Base-by-base conservation (phyloP, 2,888 invertebrate genomes). In the Cepaea hortensis region DNA sequence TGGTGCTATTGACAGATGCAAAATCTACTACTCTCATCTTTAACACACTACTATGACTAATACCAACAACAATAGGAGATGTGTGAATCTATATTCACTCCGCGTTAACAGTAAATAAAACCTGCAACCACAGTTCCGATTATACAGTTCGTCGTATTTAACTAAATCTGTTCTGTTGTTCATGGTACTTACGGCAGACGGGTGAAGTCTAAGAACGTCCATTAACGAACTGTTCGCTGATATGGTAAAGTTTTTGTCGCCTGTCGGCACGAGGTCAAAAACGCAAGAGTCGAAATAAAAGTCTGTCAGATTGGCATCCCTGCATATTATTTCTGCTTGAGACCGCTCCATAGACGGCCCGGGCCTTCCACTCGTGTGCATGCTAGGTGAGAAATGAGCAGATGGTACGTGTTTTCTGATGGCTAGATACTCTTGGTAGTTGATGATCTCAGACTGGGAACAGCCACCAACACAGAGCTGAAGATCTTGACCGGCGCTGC, bases 271-370 rank as follows among this genome's bases (percentile, higher is more conserved):
- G 88, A 96, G 93, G 92, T 96, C 96, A 91, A 96, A 96, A 85
- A 96, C 95, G 92, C 96, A 96, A 89, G 96, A 95, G 92, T 96
- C 96, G 89, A 95, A 94, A 92, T 95, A 96, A 90, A 95, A 95
- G 90, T 95, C 95, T 62, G 95, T 94, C 65, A 95, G 91, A 87
- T 94, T 93, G 48, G 93, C 93, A 35, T 93, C 90, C 15, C 93
- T 92, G 89, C 95, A 95, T 75, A 93, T 90, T 11, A 92, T 91
- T 88, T 92, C 90, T 0, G 94, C 94, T 50, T 94, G 91, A 35
- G 91, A 90, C 20, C 93, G 90, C 3, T 92, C 85, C 90, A 94
- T 92, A 20, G 81, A 81, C 20, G 85, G 86, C 15, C 68, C 81
- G n/a, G 70, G 35, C 13, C 55, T 75, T n/a, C n/a, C 68, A 23